These are phyloP conservation scores for Ceramica pisi DNA, from an alignment of 2,888 invertebrate genomes.

Conservation along the genomic window DNA sequence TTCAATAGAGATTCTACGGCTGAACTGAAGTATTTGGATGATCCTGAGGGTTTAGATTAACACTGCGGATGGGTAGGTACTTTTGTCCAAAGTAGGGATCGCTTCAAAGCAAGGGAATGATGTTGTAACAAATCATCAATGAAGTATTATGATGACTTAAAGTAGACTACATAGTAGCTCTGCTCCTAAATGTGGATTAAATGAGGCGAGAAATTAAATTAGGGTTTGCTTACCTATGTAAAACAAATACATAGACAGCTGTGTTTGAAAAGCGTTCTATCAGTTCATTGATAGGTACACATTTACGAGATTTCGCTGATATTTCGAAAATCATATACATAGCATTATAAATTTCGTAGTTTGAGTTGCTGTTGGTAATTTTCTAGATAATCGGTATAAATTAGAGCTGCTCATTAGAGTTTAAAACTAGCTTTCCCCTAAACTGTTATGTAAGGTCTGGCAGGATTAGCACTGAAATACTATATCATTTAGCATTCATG, in stretches of 20 bases:
- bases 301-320: neutral
- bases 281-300: too few relatives aligned
- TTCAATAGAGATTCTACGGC: neutral
- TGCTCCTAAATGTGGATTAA: neutral
- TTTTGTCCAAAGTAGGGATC: neutral
- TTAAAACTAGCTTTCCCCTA: neutral
- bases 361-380: neutral
- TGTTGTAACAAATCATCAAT: too few relatives aligned
- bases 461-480: too few relatives aligned
- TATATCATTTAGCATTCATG: too few relatives aligned
- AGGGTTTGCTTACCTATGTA: neutral
- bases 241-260: neutral
- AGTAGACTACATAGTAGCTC: neutral
- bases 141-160: neutral
- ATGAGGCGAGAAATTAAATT: neutral
- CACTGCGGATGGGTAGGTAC: neutral
- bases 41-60: neutral
- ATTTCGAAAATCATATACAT: neutral
- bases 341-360: neutral
- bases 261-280: neutral
- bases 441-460: too few relatives aligned
- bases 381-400: neutral
- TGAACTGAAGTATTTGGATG: neutral
- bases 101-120: too few relatives aligned
- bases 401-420: neutral